A percentile compares a stretch with the other conserved stretches of the same genome.
Evolutionary conservation across 2,888 invertebrate species (phyloP).

Genomic region (Operophtera brumata): DNA sequence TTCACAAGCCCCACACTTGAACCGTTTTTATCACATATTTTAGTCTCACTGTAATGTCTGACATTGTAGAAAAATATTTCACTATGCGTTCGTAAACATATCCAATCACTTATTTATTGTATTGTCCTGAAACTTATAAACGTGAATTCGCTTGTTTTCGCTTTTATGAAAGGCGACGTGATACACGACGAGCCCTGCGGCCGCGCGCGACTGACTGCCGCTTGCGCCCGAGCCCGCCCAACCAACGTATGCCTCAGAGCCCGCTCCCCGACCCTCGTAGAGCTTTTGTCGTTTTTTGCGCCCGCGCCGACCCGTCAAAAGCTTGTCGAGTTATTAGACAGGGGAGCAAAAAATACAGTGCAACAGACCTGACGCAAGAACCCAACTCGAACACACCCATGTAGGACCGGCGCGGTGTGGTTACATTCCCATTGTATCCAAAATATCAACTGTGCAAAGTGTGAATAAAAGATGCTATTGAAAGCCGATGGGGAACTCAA

Average conservation of each 20-base stretch:
- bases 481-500: slow-evolving; percentile 48
- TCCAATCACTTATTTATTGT: slow-evolving; percentile 37
- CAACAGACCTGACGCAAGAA: slow-evolving; percentile 66
- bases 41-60: slow-evolving; percentile 51
- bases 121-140: slow-evolving; percentile 15
- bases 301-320: slow-evolving; percentile 77
- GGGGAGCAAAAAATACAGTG: slow-evolving; percentile 67
- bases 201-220: slow-evolving; percentile 37
- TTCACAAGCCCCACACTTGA: slow-evolving; percentile 67
- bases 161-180: slow-evolving; percentile 7
- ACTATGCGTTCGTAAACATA: slow-evolving; percentile 42
- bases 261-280: slow-evolving; percentile 67
- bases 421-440: slow-evolving; percentile 63
- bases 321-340: slow-evolving; percentile 77
- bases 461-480: slow-evolving; percentile 63
- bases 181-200: slow-evolving; percentile 18
- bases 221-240: slow-evolving; percentile 26
- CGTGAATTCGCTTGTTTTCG: slow-evolving; percentile 13
- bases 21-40: slow-evolving; percentile 63
- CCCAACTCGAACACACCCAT: slow-evolving; percentile 59
- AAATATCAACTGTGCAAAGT: slow-evolving; percentile 66
- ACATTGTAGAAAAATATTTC: slow-evolving; percentile 39
- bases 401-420: slow-evolving; percentile 65
- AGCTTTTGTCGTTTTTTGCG: slow-evolving; percentile 73
- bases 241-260: slow-evolving; percentile 17